Percentiles rank a stretch among this genome's conserved stretches.
Evolutionary conservation across 2,888 invertebrate genomes (phyloP).

Genomic region (Athripsodes cinereus): DNA sequence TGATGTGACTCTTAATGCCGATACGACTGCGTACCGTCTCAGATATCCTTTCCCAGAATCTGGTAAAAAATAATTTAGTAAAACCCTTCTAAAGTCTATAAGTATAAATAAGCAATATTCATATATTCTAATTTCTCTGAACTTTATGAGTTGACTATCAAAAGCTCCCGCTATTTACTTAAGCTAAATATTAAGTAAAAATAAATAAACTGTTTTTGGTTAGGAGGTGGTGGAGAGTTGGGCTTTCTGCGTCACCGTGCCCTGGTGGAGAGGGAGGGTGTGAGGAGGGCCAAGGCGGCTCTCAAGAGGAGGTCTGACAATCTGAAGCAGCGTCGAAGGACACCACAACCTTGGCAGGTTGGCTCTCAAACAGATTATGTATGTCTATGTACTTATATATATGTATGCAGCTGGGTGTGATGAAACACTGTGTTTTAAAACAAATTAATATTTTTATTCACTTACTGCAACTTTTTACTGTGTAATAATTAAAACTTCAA

Average conservation of each 20-base stretch:
- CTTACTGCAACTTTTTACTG: too few relatives aligned
- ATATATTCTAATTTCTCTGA: too few relatives aligned
- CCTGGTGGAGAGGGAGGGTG: conserved; percentile 73
- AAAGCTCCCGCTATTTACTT: too few relatives aligned
- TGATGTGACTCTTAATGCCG: conserved; percentile 56
- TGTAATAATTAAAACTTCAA: too few relatives aligned
- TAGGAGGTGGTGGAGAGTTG: conserved; percentile 55
- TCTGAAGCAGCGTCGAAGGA: conserved; percentile 60
- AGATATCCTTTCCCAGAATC: conserved; percentile 76
- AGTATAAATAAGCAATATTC: too few relatives aligned
- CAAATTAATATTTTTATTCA: too few relatives aligned
- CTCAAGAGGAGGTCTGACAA: conserved; percentile 62
- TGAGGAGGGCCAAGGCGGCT: conserved; percentile 74
- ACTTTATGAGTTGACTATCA: too few relatives aligned
- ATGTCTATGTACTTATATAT: background rate
- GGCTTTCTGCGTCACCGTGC: conserved; percentile 81
- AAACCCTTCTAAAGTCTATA: background rate
- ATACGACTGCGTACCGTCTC: conserved; percentile 70
- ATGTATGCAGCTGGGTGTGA: too few relatives aligned
- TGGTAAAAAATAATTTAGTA: conserved; percentile 38
- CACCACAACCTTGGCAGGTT: conserved; percentile 37
- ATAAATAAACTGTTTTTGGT: background rate
- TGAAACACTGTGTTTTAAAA: too few relatives aligned
- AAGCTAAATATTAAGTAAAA: too few relatives aligned
- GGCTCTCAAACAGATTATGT: background rate